Evolutionary conservation across 2,113 vertebrate genomes (phyloP).

Genomic region (Nannobrachium achirus): DNA sequence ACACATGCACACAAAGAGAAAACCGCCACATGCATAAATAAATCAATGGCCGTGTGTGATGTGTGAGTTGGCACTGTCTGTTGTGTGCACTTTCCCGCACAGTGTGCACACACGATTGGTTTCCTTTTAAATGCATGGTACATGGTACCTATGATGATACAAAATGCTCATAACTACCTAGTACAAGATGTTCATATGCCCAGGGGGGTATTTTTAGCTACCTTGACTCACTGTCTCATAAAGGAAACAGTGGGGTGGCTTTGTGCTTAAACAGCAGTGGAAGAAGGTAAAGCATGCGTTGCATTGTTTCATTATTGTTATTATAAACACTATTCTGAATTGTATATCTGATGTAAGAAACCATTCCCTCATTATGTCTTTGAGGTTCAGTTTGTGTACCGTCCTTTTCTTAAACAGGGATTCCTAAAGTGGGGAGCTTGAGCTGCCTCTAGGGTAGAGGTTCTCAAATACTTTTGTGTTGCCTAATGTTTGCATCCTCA

Average conservation of each 20-base stretch:
- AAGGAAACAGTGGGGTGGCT: conserved; percentile 49
- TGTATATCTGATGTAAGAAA: background rate
- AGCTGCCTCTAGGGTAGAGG: no score
- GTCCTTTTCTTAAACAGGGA: no score
- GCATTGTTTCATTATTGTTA: no score
- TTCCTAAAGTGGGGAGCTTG: no score
- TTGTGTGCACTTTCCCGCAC: conserved; percentile 2
- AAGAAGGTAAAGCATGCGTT: conserved; percentile 16
- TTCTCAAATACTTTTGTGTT: no score
- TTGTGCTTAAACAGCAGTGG: conserved; percentile 49
- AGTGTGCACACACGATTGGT: background rate
- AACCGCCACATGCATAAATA: conserved; percentile 41
- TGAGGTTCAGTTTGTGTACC: background rate
- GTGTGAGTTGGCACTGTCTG: conserved; percentile 30
- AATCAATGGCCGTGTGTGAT: conserved; percentile 13
- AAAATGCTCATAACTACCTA: conserved; percentile 41
- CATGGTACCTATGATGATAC: background rate
- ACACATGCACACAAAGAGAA: conserved; percentile 9
- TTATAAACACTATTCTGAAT: background rate
- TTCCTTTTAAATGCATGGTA: conserved; percentile 22
- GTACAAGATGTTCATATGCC: conserved; percentile 36
- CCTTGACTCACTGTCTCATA: conserved; percentile 67
- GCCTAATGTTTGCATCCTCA: no score
- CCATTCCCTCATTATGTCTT: background rate
- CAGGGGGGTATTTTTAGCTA: conserved; percentile 64